These are phyloP conservation scores for Peromyscus californicus DNA, from an alignment of 2,113 vertebrate genomes.

Conservation along the genomic window DNA sequence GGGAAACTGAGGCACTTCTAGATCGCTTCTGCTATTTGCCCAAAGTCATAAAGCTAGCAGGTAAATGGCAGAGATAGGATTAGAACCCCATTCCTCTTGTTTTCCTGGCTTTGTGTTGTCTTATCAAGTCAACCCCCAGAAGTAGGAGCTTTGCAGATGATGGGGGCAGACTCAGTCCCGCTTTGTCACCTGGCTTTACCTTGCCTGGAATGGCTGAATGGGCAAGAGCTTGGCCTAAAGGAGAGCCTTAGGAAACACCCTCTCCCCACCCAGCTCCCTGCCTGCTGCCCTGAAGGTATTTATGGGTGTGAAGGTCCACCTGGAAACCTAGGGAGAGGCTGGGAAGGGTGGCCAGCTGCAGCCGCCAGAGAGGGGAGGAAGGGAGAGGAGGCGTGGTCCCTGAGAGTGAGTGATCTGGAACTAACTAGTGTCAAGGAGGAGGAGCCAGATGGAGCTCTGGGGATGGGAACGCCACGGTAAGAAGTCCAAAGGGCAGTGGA, in stretches of 20 bases:
- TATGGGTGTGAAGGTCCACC: not conserved
- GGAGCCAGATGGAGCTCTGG: not conserved
- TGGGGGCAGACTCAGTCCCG: not conserved
- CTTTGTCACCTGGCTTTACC: not conserved
- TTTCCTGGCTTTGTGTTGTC: not conserved
- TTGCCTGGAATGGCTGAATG: not conserved
- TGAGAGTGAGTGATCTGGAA: not conserved
- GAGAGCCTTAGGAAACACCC: not conserved
- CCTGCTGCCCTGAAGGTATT: constrained; percentile 2
- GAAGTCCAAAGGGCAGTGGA: not conserved
- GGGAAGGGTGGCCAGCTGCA: not conserved
- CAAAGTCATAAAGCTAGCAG: not conserved
- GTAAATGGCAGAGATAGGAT: not conserved
- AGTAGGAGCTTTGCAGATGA: not conserved
- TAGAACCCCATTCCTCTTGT: not conserved
- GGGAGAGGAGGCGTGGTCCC: not conserved
- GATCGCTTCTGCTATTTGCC: not conserved
- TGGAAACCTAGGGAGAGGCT: not conserved
- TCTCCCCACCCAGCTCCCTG: not conserved
- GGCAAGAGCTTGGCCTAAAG: not conserved
- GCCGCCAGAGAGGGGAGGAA: not conserved
- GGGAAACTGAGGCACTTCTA: constrained; percentile 22
- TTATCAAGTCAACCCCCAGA: not conserved
- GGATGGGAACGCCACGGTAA: not conserved
- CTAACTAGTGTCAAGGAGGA: not conserved